Evolutionary conservation across 2,888 invertebrate species (phyloP).

Genomic region (Calephelis perditalis): DNA sequence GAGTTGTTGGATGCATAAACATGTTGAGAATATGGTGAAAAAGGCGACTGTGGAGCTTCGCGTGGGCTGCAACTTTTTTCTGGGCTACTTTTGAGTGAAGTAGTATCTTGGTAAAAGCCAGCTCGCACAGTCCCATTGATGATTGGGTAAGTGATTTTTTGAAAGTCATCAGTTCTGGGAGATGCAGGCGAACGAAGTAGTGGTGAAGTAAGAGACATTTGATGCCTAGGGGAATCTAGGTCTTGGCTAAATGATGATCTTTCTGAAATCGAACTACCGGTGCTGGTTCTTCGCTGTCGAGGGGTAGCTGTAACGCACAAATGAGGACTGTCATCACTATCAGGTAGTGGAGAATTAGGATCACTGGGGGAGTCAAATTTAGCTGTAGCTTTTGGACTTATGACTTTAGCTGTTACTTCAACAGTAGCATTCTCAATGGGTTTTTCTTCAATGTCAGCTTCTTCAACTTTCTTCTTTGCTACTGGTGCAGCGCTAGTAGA

Average conservation of each 20-base stretch:
- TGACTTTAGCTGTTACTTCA: slow-evolving; percentile 40
- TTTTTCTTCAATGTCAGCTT: slow-evolving; percentile 67
- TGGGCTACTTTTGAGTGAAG: slow-evolving; percentile 89
- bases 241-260: slow-evolving; percentile 88
- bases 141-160: slow-evolving; percentile 83
- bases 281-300: slow-evolving; percentile 84
- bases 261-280: slow-evolving; percentile 88
- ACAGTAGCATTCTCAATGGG: slow-evolving; percentile 44
- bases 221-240: slow-evolving; percentile 85
- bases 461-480: slow-evolving; percentile 79
- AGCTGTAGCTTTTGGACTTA: slow-evolving; percentile 48
- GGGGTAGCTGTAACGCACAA: slow-evolving; percentile 50
- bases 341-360: slow-evolving; percentile 56
- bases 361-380: slow-evolving; percentile 64
- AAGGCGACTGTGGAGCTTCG: slow-evolving; percentile 80
- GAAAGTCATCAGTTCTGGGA: slow-evolving; percentile 84
- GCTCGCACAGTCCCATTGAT: slow-evolving; percentile 91
- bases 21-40: slow-evolving; percentile 66
- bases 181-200: slow-evolving; percentile 87
- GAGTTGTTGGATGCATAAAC: slow-evolving; percentile 63
- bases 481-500: slow-evolving; percentile 64
- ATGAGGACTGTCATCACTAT: slow-evolving; percentile 66
- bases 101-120: slow-evolving; percentile 93
- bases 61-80: slow-evolving; percentile 91
- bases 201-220: slow-evolving; percentile 85